These are phyloP conservation scores for Acipenser ruthenus DNA, from an alignment of 2,797 vertebrate species.

Conservation along the genomic window DNA sequence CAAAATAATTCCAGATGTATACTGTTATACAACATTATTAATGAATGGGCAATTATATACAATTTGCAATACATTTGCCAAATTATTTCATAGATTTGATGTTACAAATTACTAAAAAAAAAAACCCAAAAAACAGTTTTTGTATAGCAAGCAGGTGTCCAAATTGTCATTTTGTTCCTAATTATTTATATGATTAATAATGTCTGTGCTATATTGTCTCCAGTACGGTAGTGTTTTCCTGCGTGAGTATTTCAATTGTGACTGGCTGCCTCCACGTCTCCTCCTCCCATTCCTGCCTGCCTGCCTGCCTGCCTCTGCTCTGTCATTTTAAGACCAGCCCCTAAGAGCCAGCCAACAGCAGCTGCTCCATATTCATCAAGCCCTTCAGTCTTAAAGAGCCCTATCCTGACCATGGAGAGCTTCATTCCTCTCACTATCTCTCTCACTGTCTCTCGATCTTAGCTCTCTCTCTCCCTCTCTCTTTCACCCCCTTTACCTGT, in stretches of 20 bases:
- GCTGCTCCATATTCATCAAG: slow-evolving; percentile 50
- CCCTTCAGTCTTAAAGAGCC: slow-evolving; percentile 75
- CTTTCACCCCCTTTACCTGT: slow-evolving; percentile 25
- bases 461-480: slow-evolving; percentile 33
- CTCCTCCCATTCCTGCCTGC: slow-evolving; percentile 34
- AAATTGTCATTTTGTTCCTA: not conserved
- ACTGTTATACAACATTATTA: too few species aligned
- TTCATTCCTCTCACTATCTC: slow-evolving; percentile 46
- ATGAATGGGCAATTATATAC: too few species aligned
- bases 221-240: not conserved
- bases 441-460: slow-evolving; percentile 33
- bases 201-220: not conserved
- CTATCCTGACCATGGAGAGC: slow-evolving; percentile 59
- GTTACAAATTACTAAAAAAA: too few species aligned
- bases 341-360: slow-evolving; percentile 56
- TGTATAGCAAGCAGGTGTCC: too few species aligned
- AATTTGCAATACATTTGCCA: too few species aligned
- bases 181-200: slow-evolving; percentile 7
- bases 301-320: slow-evolving; percentile 29
- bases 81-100: too few species aligned
- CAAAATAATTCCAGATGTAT: too few species aligned
- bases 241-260: not conserved
- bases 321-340: slow-evolving; percentile 62
- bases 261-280: not conserved
- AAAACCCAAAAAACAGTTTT: too few species aligned